phyloP scores from a whole-genome alignment of 92 coral and sea anemone species.

The Plumapathes pennacea region DNA sequence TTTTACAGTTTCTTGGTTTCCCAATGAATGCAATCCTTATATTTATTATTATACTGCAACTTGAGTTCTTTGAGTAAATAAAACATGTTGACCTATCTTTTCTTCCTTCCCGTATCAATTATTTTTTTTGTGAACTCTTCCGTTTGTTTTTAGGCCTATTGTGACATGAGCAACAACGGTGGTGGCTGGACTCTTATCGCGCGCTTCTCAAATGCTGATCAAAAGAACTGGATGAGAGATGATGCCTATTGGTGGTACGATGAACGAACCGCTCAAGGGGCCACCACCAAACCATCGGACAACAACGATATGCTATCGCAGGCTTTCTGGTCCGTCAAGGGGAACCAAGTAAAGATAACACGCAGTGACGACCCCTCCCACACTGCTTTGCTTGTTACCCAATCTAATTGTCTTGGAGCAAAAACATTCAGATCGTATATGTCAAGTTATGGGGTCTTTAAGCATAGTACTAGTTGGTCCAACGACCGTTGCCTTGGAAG shows the following conservation, averaged over 20 bases:
- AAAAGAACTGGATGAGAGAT: conserved; percentile 58
- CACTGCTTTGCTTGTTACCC: conserved; percentile 50
- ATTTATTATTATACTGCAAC: too few species aligned
- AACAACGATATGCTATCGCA: conserved; percentile 76
- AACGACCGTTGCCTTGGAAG: conserved; percentile 39
- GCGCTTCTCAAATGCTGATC: conserved; percentile 68
- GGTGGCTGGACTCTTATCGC: conserved; percentile 72
- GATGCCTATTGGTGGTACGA: conserved; percentile 75
- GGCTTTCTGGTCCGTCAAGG: conserved; percentile 58
- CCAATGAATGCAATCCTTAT: too few species aligned
- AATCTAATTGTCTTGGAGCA: conserved; percentile 47
- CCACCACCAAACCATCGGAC: conserved; percentile 35
- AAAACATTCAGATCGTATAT: conserved; percentile 52
- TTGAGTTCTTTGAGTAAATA: too few species aligned
- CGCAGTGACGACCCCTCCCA: conserved; percentile 62
- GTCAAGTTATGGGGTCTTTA: conserved; percentile 53
- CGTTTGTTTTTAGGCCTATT: conserved; percentile 35
- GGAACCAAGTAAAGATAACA: conserved; percentile 54
- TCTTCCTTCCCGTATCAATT: too few species aligned
- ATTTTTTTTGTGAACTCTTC: too few species aligned
- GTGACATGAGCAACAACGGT: conserved; percentile 36
- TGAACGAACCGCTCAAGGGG: conserved; percentile 38
- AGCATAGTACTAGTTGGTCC: conserved; percentile 45
- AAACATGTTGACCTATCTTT: too few species aligned
- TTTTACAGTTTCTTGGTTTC: too few species aligned